Evolutionary conservation across 2,113 vertebrate genomes (phyloP).

Genomic region (Neogale vison): DNA sequence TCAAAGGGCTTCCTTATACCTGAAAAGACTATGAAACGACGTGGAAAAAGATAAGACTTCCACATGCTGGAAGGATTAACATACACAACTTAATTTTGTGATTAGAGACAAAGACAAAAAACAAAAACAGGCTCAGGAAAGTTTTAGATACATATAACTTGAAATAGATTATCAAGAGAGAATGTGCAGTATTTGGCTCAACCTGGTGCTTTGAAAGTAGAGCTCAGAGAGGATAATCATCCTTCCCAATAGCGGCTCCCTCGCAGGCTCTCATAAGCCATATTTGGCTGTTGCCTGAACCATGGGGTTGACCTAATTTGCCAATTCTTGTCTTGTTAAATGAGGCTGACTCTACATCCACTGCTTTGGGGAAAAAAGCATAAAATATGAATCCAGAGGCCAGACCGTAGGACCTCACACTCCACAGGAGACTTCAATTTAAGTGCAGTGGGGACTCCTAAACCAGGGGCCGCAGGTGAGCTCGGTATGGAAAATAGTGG

Average conservation of each 20-base stretch:
- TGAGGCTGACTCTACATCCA: constrained; percentile 1
- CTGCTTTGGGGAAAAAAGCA: background rate
- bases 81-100: background rate
- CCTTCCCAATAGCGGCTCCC: background rate
- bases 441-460: background rate
- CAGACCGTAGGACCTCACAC: background rate
- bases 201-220: background rate
- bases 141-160: background rate
- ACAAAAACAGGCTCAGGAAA: background rate
- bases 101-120: background rate
- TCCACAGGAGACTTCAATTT: background rate
- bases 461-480: background rate
- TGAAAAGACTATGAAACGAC: background rate
- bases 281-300: background rate
- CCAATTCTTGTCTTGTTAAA: constrained; percentile 30
- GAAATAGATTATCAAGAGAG: background rate
- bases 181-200: background rate
- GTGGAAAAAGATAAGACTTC: background rate
- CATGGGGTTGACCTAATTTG: constrained; percentile 36
- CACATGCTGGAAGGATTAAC: background rate
- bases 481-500: background rate
- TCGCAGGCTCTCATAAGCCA: background rate
- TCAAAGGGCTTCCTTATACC: constrained; percentile 45
- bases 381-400: background rate
- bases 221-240: background rate